These are phyloP conservation scores for Nemurella pictetii DNA, from an alignment of 2,888 invertebrate species.

Conservation along the genomic window DNA sequence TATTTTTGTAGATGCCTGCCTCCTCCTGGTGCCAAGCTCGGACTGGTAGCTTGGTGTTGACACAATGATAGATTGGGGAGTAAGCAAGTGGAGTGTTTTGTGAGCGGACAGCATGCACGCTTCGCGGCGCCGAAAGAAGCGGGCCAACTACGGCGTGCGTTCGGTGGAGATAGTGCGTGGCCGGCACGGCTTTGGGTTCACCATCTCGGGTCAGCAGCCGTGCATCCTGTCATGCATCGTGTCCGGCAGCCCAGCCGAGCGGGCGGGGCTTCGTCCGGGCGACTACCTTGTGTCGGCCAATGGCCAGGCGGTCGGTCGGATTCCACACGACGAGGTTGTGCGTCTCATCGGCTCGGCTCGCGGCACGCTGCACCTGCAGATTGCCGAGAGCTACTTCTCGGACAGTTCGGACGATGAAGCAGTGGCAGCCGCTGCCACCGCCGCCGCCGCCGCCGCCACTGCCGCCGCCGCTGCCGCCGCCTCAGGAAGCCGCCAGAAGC, in stretches of 20 bases:
- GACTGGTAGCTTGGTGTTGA: too few species aligned
- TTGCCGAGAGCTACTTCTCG: slow-evolving; percentile 84
- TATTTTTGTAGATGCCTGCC: too few species aligned
- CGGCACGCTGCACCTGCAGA: slow-evolving; percentile 80
- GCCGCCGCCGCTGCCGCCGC: background rate
- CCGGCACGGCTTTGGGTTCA: slow-evolving; percentile 93
- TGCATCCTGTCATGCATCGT: slow-evolving; percentile 94
- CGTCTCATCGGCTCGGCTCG: slow-evolving; percentile 85
- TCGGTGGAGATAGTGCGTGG: slow-evolving; percentile 86
- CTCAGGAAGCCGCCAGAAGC: background rate
- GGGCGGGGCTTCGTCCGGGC: slow-evolving; percentile 86
- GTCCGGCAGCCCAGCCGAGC: slow-evolving; percentile 84
- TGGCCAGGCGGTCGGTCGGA: slow-evolving; percentile 86
- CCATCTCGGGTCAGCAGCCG: slow-evolving; percentile 94
- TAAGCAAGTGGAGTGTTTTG: too few species aligned
- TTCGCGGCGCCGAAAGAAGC: slow-evolving; percentile 67
- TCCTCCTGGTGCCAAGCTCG: too few species aligned
- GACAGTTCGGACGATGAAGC: slow-evolving; percentile 82
- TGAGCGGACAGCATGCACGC: slow-evolving; percentile 56
- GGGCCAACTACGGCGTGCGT: slow-evolving; percentile 73
- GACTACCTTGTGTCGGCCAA: slow-evolving; percentile 93
- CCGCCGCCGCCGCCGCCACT: too few species aligned
- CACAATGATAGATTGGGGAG: too few species aligned
- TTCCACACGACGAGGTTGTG: slow-evolving; percentile 92
- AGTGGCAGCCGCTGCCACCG: slow-evolving; percentile 59